These are phyloP conservation scores for Margaritifera margaritifera DNA, from an alignment of 2,888 invertebrate genomes.

Conservation along the genomic window DNA sequence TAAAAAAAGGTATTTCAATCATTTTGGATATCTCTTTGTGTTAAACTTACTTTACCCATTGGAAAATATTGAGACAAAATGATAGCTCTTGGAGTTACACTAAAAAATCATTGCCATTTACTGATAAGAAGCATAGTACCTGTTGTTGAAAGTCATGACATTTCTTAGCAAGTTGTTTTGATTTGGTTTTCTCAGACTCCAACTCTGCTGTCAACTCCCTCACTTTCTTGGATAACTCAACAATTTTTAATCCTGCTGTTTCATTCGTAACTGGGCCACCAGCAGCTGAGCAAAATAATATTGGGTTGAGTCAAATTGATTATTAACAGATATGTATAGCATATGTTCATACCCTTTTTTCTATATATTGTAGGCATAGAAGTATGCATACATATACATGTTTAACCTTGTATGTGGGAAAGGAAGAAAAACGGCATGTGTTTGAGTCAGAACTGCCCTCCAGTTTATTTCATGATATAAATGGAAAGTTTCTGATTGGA, in stretches of 20 bases:
- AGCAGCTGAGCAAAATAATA: slow-evolving; percentile 27
- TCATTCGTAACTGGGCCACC: slow-evolving; percentile 62
- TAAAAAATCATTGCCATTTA: background rate
- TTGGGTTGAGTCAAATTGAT: too few relatives aligned
- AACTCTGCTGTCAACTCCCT: slow-evolving; percentile 71
- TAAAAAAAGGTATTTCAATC: too few relatives aligned
- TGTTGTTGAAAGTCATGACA: slow-evolving; percentile 67
- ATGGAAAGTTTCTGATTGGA: too few relatives aligned
- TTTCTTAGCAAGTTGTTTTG: slow-evolving; percentile 64
- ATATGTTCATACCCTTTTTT: too few relatives aligned
- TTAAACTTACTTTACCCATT: background rate
- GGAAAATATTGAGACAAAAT: background rate
- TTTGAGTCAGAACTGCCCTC: too few relatives aligned
- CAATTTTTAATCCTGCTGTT: slow-evolving; percentile 71
- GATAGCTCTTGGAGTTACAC: background rate
- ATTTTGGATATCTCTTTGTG: too few relatives aligned
- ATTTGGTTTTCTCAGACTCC: slow-evolving; percentile 68
- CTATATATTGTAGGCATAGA: too few relatives aligned
- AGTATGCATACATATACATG: too few relatives aligned
- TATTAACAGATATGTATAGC: too few relatives aligned
- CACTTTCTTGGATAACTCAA: slow-evolving; percentile 72
- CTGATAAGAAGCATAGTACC: slow-evolving; percentile 37
- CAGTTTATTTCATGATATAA: too few relatives aligned
- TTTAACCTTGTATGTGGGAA: too few relatives aligned
- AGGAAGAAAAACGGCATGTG: too few relatives aligned